phyloP scores from a whole-genome alignment of 2,797 vertebrate species.

The Sebastolobus altivelis region DNA sequence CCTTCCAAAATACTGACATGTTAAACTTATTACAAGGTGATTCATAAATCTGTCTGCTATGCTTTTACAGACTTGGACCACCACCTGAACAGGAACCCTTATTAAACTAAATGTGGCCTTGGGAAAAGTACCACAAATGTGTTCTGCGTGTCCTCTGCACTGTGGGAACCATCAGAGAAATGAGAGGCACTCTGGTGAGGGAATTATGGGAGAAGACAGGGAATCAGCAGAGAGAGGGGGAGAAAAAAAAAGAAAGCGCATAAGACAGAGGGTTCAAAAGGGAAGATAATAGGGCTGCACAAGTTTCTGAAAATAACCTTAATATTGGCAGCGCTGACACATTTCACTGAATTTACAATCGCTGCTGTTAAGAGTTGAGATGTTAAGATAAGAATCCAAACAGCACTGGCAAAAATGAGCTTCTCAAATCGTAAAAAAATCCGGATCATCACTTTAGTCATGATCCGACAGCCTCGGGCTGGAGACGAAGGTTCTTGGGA shows the following conservation, averaged over 20 bases:
- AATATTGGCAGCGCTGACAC: neutral
- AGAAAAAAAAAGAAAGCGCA: neutral
- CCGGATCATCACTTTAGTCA: slow-evolving; percentile 16
- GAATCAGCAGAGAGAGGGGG: slow-evolving; percentile 2
- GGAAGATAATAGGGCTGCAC: neutral
- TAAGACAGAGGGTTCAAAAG: slow-evolving; percentile 18
- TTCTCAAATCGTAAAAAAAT: slow-evolving; percentile 8
- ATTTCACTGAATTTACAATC: slow-evolving; percentile 3
- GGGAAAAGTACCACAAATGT: neutral
- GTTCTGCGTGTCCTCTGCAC: slow-evolving; percentile 26
- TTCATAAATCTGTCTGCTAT: neutral
- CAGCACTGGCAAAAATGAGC: neutral
- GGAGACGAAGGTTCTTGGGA: slow-evolving; percentile 12
- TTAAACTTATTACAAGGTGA: neutral
- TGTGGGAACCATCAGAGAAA: slow-evolving; percentile 70
- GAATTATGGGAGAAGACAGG: slow-evolving; percentile 55
- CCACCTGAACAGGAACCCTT: neutral
- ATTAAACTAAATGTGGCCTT: neutral
- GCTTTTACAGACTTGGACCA: neutral
- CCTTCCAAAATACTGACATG: neutral
- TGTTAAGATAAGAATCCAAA: neutral
- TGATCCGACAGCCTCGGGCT: slow-evolving; percentile 7
- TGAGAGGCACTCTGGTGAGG: slow-evolving; percentile 39
- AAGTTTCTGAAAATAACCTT: slow-evolving; percentile 3
- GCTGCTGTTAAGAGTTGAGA: neutral